phyloP scores from a whole-genome alignment of 2,797 vertebrate species.

The Garrulus glandarius region DNA sequence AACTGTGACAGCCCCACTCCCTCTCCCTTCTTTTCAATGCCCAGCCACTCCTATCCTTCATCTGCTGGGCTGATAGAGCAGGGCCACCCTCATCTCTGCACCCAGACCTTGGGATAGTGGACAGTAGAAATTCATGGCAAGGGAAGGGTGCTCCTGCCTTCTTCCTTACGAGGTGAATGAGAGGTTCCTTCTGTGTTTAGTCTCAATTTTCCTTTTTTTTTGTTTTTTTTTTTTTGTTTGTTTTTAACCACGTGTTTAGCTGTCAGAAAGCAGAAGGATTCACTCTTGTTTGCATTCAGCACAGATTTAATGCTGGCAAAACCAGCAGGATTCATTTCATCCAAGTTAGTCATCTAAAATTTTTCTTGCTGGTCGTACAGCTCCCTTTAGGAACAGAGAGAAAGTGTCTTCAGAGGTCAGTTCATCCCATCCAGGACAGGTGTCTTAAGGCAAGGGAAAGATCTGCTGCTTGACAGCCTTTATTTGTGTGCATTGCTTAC shows the following conservation, averaged over 20 bases:
- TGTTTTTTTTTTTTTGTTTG: too few relatives aligned
- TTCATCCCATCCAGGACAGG: background rate
- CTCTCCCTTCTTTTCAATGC: background rate
- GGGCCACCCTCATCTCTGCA: conserved; percentile 30
- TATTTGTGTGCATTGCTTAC: background rate
- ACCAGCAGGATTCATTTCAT: background rate
- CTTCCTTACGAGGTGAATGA: conserved; percentile 27
- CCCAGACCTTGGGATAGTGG: background rate
- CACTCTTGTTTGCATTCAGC: background rate
- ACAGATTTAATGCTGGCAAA: background rate
- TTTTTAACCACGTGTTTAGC: background rate
- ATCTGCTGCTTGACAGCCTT: background rate
- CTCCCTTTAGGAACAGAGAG: background rate
- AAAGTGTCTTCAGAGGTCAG: background rate
- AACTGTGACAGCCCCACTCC: background rate
- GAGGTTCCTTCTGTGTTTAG: background rate
- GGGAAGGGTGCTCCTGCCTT: background rate
- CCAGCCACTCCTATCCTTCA: background rate
- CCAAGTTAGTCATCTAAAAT: background rate
- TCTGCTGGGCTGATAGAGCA: conserved; percentile 28
- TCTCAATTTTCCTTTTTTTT: background rate
- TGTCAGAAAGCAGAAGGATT: background rate
- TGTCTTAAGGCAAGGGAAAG: background rate
- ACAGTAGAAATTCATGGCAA: background rate
- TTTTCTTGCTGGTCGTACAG: background rate